These are phyloP conservation scores for Saccostrea cuccullata DNA, from an alignment of 1,140 invertebrate genomes.

Conservation along the genomic window DNA sequence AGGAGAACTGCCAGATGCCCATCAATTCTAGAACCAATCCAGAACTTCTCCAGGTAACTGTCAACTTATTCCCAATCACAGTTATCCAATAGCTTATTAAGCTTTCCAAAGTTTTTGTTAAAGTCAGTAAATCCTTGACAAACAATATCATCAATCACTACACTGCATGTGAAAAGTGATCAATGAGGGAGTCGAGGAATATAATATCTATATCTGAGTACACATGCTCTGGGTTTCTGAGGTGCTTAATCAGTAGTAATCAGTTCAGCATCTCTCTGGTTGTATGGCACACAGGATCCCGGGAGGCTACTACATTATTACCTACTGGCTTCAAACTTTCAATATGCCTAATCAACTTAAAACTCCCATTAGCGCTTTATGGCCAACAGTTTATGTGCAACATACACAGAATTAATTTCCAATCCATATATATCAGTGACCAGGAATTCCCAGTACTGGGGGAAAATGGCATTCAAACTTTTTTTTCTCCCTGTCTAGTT, in stretches of 20 bases:
- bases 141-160: slow-evolving; percentile 21
- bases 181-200: slow-evolving; percentile 13
- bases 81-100: neutral
- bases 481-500: slow-evolving; percentile 4
- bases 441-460: slow-evolving; percentile 9
- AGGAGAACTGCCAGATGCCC: neutral
- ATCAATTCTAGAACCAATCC: slow-evolving; percentile 9
- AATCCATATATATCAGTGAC: slow-evolving; percentile 30
- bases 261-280: slow-evolving; percentile 31
- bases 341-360: slow-evolving; percentile 38
- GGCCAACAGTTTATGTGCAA: slow-evolving; percentile 32
- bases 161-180: slow-evolving; percentile 24
- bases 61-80: slow-evolving; percentile 13
- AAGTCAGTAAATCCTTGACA: slow-evolving; percentile 9
- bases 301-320: slow-evolving; percentile 33
- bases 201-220: slow-evolving; percentile 37
- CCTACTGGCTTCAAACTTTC: slow-evolving; percentile 36
- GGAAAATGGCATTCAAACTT: neutral
- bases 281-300: slow-evolving; percentile 27
- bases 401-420: slow-evolving; percentile 36
- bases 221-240: slow-evolving; percentile 33
- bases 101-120: neutral
- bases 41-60: neutral
- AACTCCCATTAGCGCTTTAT: slow-evolving; percentile 35
- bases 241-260: slow-evolving; percentile 33